These are phyloP conservation scores for Sesia bembeciformis DNA, from an alignment of 2,888 invertebrate genomes.

Conservation along the genomic window DNA sequence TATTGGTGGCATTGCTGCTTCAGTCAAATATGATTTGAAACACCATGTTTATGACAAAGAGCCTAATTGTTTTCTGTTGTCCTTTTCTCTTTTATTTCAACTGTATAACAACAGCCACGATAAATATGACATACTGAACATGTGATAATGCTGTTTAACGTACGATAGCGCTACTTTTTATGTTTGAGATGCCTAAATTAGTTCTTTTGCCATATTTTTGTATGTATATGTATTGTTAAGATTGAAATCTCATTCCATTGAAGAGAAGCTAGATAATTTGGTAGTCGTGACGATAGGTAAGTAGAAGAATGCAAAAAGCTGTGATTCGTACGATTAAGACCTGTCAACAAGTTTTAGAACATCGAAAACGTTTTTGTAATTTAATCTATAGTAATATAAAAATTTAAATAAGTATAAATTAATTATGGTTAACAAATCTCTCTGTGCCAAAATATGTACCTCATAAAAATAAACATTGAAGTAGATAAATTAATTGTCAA, in stretches of 20 bases:
- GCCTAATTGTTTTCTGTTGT: no score
- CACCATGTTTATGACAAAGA: no score
- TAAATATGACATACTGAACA: no score
- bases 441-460: conserved; percentile 89
- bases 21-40: no score
- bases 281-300: conserved; percentile 65
- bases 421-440: conserved; percentile 71
- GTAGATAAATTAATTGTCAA: conserved; percentile 63
- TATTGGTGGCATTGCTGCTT: no score
- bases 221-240: conserved; percentile 42
- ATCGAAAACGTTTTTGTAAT: conserved; percentile 70
- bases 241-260: conserved; percentile 58
- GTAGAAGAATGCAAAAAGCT: conserved; percentile 70
- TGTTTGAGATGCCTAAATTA: conserved; percentile 9
- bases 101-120: no score
- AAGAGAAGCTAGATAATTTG: conserved; percentile 50
- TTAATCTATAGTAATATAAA: conserved; percentile 53
- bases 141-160: no score
- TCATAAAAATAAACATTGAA: conserved; percentile 76
- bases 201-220: conserved; percentile 56
- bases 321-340: conserved; percentile 73
- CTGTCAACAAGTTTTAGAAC: conserved; percentile 73
- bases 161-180: not conserved
- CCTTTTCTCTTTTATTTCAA: no score
- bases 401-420: conserved; percentile 49